Conservation (phyloP, 2,888 invertebrate species). For the Polydrusus cervinus region DNA sequence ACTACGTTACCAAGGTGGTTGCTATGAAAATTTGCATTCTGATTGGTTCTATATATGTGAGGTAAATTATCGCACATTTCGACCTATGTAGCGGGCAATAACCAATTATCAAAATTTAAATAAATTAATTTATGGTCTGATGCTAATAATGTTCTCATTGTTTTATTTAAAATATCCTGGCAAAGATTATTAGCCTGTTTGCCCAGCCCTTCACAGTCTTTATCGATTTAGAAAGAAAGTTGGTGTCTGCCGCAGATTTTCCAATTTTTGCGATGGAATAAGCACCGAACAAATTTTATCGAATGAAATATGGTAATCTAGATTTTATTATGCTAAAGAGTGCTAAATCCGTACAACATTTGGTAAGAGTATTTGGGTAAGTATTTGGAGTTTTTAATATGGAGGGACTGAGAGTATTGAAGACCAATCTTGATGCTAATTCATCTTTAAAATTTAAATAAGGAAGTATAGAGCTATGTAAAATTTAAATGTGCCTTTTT, state of each 20-base stretch:
- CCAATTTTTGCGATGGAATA: constrained; percentile 23
- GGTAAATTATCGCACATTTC: no score
- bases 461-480: neutral
- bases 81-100: no score
- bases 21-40: no score
- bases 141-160: no score
- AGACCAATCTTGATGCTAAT: neutral
- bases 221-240: constrained; percentile 7
- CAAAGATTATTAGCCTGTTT: neutral
- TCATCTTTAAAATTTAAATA: neutral
- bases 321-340: constrained; percentile 18
- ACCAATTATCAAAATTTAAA: no score
- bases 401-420: neutral
- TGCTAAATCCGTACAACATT: constrained; percentile 7
- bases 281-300: constrained; percentile 16
- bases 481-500: neutral
- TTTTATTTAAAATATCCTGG: no score
- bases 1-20: no score
- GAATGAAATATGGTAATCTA: constrained; percentile 14
- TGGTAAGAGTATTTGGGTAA: neutral
- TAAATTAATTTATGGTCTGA: no score
- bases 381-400: neutral
- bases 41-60: no score
- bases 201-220: neutral
- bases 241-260: constrained; percentile 16